A percentile compares a stretch with the other conserved stretches of the same genome.
These are phyloP conservation scores for Heteromurus nitidus DNA, from an alignment of 2,888 invertebrate genomes.

Conservation along the genomic window DNA sequence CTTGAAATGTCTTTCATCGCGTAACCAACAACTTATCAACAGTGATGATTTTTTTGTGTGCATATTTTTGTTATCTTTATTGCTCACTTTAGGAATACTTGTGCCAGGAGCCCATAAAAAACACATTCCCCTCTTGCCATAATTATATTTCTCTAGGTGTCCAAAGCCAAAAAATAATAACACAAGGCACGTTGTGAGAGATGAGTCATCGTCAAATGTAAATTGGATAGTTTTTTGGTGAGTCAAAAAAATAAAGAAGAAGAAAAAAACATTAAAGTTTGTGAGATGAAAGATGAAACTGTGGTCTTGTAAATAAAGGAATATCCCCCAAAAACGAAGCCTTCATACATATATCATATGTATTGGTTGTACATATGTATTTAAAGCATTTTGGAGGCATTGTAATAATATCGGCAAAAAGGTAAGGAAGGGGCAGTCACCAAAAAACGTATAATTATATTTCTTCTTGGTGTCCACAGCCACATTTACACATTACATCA, in stretches of 20 bases:
- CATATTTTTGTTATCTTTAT: constrained; percentile 16
- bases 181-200: background rate
- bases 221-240: constrained; percentile 35
- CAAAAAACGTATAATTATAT: constrained; percentile 36
- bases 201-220: constrained; percentile 51
- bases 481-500: constrained; percentile 55
- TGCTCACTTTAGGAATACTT: constrained; percentile 7
- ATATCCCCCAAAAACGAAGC: background rate
- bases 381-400: background rate
- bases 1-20: background rate
- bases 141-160: constrained; percentile 7
- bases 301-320: background rate
- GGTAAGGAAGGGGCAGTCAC: constrained; percentile 10
- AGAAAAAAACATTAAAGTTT: background rate
- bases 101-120: constrained; percentile 5
- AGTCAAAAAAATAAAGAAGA: background rate
- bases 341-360: background rate
- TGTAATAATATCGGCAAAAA: constrained; percentile 8
- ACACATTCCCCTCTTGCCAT: constrained; percentile 6
- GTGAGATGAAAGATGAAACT: too few species aligned
- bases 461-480: constrained; percentile 51
- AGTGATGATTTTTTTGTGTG: too few species aligned
- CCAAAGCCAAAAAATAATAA: background rate
- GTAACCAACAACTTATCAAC: background rate
- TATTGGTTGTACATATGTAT: too few species aligned